phyloP scores from a whole-genome alignment of 2,113 vertebrate genomes.

The Sciurus niger region DNA sequence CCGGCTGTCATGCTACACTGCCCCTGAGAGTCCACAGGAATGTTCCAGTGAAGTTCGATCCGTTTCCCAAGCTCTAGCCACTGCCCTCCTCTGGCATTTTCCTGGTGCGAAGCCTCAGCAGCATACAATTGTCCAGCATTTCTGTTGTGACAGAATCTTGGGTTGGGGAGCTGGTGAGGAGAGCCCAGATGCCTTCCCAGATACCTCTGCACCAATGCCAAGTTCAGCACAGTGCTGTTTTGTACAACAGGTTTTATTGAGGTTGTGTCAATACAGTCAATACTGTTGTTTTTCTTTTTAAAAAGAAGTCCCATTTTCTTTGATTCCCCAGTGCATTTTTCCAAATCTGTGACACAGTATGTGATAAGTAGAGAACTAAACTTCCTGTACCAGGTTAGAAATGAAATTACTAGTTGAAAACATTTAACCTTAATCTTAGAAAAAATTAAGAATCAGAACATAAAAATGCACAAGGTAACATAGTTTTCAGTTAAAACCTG shows the following conservation, averaged over 20 bases:
- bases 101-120: background rate
- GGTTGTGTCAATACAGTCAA: conserved; percentile 95
- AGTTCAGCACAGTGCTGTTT: background rate
- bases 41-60: conserved; percentile 54
- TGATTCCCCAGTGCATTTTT: conserved; percentile 94
- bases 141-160: background rate
- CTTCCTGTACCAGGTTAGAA: conserved; percentile 88
- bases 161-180: background rate
- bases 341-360: conserved; percentile 93
- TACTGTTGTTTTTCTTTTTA: conserved; percentile 94
- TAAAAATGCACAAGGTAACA: conserved; percentile 88
- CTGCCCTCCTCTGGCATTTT: background rate
- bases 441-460: conserved; percentile 85
- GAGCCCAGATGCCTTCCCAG: fast-evolving
- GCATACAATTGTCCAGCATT: background rate
- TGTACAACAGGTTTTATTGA: conserved; percentile 94
- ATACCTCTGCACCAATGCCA: background rate
- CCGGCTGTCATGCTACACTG: conserved; percentile 68
- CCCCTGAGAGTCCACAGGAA: conserved; percentile 69
- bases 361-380: conserved; percentile 92
- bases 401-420: conserved; percentile 86
- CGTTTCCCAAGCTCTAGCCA: background rate
- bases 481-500: conserved; percentile 86
- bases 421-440: conserved; percentile 79
- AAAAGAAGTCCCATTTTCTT: conserved; percentile 93